Evolutionary conservation across 2,797 vertebrate species (phyloP), one percentile per base, ranked within the genome.

Genomic region (Babyrousa celebensis): DNA sequence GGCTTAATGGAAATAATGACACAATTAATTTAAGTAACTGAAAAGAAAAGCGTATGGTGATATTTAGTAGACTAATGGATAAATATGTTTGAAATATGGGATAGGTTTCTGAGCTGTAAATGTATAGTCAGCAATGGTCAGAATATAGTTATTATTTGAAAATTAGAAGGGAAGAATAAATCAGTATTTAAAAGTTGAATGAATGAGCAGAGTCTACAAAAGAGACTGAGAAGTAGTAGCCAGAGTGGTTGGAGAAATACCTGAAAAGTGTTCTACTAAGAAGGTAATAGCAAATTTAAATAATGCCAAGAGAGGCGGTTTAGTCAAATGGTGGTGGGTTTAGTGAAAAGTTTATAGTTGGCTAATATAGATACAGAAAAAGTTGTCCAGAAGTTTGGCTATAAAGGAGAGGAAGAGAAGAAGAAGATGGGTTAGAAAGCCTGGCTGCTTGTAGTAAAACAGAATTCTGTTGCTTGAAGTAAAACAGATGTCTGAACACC

Each of bases 111-210:
- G 43, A 75, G 10, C 15, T 74, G 5, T n/a, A 80, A 32, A 62
- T 79, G 40, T 54, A 58, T 2, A 62, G 4, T 9, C 62, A 9
- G 20, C 6, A 58, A 58, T 63, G 15, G 80, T 32, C 43, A 60
- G 21, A 83, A 80, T 80, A 29, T 17, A 36, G 40, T 67, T 88
- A 60, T n/a, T 88, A 71, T 25, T 52, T 94, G 29, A 71, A 89
- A 18, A 71, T 40, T 80, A 85, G 54, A 70, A 80, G 32, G 62
- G 18, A 93, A 84, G 14, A 21, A 8, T 15, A 88, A 79, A 62
- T 5, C 21, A 54, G 12, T 12, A 23, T 40, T 67, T 52, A 68
- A 96, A 67, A 63, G 67, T 1, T 74, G 9, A 2, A 18, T 40
- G 16, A 3, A 86, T 36, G 58, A 89, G 17, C 43, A 7, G 20